Conservation (phyloP, 2,113 vertebrate genomes). For the Bungarus multicinctus region DNA sequence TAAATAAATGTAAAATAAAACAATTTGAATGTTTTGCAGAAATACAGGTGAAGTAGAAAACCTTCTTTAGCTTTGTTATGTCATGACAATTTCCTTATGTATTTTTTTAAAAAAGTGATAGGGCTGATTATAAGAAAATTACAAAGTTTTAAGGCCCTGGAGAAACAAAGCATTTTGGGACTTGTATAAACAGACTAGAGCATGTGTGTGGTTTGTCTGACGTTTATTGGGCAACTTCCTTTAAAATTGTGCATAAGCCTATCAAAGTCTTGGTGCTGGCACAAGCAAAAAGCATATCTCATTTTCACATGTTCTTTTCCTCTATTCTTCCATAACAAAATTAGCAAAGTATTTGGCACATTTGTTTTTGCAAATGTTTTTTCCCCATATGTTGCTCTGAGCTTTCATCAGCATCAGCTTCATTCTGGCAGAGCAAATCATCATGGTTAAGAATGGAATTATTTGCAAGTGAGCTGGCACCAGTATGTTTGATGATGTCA, state of each 20-base stretch:
- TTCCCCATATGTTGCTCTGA: conserved; percentile 3
- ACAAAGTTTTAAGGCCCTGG: neutral
- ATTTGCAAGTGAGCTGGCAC: conserved; percentile 4
- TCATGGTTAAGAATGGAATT: conserved; percentile 15
- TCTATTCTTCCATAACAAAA: conserved; percentile 14
- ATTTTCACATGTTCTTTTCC: neutral
- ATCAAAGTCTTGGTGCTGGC: neutral
- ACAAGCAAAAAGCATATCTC: neutral
- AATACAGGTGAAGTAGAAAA: fast-evolving
- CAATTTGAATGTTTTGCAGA: neutral
- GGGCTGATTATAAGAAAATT: neutral
- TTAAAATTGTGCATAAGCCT: conserved; percentile 4
- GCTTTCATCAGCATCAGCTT: neutral
- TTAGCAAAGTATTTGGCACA: neutral
- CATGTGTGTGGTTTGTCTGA: conserved; percentile 1
- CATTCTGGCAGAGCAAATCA: conserved; percentile 6
- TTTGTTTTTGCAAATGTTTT: conserved; percentile 14
- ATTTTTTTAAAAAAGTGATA: neutral
- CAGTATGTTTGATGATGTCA: neutral
- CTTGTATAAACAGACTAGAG: neutral
- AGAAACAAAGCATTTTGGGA: neutral
- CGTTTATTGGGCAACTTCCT: neutral
- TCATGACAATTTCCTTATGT: neutral
- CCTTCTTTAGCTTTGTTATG: neutral
- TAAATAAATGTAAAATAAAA: neutral